phyloP scores from a whole-genome alignment of 2,797 vertebrate species.

The Thaleichthys pacificus region DNA sequence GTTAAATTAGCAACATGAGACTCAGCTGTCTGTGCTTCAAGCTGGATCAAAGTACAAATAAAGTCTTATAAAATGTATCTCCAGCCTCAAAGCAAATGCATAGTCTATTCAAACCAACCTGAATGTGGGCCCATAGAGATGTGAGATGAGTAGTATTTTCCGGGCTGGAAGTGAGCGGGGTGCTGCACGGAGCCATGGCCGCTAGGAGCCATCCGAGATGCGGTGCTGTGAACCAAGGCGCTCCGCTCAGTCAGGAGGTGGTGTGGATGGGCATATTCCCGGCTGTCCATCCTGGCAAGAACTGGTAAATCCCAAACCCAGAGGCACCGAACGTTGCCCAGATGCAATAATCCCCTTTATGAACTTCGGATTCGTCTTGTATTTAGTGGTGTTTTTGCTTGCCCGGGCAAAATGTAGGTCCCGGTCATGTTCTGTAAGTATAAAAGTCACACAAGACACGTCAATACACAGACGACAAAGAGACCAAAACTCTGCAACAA shows the following conservation, averaged over 20 bases:
- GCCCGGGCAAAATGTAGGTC: constrained; percentile 68
- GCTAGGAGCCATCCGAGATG: constrained; percentile 79
- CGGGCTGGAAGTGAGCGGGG: constrained; percentile 87
- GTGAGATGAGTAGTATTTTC: constrained; percentile 90
- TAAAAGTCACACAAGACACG: constrained; percentile 62
- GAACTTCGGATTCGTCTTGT: constrained; percentile 74
- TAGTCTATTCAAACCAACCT: constrained; percentile 77
- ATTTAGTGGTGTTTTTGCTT: constrained; percentile 69
- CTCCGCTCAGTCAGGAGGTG: constrained; percentile 90
- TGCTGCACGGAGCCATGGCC: constrained; percentile 85
- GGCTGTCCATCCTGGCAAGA: constrained; percentile 88
- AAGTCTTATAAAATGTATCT: not conserved
- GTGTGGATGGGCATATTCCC: constrained; percentile 92
- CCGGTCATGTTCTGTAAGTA: constrained; percentile 76
- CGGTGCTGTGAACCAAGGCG: constrained; percentile 85
- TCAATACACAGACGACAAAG: constrained; percentile 64
- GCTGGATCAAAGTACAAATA: constrained; percentile 15
- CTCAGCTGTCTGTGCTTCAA: constrained; percentile 6
- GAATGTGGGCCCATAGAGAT: constrained; percentile 92
- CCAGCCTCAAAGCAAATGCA: not conserved
- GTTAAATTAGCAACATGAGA: constrained; percentile 8
- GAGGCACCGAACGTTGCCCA: constrained; percentile 68
- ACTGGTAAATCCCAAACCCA: constrained; percentile 77
- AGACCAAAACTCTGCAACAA: constrained; percentile 34
- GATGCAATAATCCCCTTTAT: constrained; percentile 80